A percentile compares a stretch with the other conserved stretches of the same genome.
phyloP scores from a whole-genome alignment of 1,140 invertebrate species.

The Wiebesia pumilae region DNA sequence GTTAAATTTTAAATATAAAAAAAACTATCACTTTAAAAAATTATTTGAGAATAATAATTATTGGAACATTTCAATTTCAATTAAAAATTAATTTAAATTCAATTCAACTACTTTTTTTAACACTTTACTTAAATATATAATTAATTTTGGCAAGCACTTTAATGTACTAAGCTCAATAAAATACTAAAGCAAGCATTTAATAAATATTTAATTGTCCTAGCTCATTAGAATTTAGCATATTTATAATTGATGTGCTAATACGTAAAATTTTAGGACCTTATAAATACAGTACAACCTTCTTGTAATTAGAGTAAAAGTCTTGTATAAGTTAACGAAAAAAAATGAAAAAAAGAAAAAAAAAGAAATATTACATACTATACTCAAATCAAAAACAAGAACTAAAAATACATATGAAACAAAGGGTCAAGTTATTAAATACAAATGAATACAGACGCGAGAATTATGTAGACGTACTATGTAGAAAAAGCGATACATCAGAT shows the following conservation, averaged over 20 bases:
- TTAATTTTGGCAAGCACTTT: too few species aligned
- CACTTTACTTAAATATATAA: too few species aligned
- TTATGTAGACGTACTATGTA: not conserved
- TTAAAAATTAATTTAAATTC: too few species aligned
- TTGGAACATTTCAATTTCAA: too few species aligned
- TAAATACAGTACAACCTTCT: constrained; percentile 34
- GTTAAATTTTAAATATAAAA: not conserved
- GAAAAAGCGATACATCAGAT: not conserved
- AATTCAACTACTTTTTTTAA: too few species aligned
- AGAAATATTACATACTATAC: not conserved
- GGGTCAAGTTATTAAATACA: not conserved
- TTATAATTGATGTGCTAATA: constrained; percentile 28
- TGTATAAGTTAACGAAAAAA: not conserved
- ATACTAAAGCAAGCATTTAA: constrained; percentile 7
- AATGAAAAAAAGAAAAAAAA: not conserved
- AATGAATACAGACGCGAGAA: not conserved
- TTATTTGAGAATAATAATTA: too few species aligned
- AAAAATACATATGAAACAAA: not conserved
- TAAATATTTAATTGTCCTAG: constrained; percentile 19
- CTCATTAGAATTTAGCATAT: constrained; percentile 23
- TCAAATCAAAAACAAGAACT: not conserved
- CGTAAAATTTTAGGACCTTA: constrained; percentile 10
- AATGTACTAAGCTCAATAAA: not conserved
- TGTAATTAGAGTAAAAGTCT: not conserved
- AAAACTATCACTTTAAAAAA: too few species aligned